Conservation (phyloP, 30 jellyfish, hydroid and myxozoan species). For the Thelohanellus kitauei region DNA sequence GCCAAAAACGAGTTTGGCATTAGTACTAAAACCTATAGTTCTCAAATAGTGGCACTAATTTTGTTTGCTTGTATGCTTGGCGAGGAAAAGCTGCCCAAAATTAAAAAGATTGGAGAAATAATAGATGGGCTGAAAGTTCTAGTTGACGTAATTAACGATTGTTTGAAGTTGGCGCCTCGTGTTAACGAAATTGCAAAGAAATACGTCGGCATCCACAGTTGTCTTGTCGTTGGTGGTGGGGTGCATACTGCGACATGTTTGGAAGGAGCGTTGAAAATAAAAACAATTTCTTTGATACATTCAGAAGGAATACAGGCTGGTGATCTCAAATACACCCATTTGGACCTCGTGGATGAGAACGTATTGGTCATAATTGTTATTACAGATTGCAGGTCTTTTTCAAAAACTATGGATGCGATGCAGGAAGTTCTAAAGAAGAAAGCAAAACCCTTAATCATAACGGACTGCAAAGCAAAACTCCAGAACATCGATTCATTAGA, state of each 20-base stretch:
- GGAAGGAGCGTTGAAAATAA: slow-evolving; percentile 91
- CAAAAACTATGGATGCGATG: too few relatives aligned
- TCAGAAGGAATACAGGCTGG: slow-evolving; percentile 96
- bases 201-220: slow-evolving; percentile 21
- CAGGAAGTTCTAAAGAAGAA: too few relatives aligned
- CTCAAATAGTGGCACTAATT: slow-evolving; percentile 52
- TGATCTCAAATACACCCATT: slow-evolving; percentile 79
- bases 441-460: too few relatives aligned
- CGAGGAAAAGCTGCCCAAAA: slow-evolving; percentile 54
- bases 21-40: slow-evolving; percentile 94
- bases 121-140: slow-evolving; percentile 24
- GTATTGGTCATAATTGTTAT: slow-evolving; percentile 93
- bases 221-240: slow-evolving; percentile 66
- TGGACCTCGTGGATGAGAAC: slow-evolving; percentile 80
- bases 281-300: slow-evolving; percentile 83
- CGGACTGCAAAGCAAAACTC: too few relatives aligned
- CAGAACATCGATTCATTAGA: too few relatives aligned
- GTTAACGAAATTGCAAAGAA: slow-evolving; percentile 32
- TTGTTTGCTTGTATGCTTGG: slow-evolving; percentile 91
- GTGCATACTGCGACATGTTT: slow-evolving; percentile 66
- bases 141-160: slow-evolving; percentile 44
- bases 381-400: too few relatives aligned
- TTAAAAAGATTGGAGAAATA: slow-evolving; percentile 31
- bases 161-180: slow-evolving; percentile 25
- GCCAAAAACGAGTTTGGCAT: slow-evolving; percentile 92